These are phyloP conservation scores for Orchesella flavescens DNA, from an alignment of 2,888 invertebrate species.

Conservation along the genomic window DNA sequence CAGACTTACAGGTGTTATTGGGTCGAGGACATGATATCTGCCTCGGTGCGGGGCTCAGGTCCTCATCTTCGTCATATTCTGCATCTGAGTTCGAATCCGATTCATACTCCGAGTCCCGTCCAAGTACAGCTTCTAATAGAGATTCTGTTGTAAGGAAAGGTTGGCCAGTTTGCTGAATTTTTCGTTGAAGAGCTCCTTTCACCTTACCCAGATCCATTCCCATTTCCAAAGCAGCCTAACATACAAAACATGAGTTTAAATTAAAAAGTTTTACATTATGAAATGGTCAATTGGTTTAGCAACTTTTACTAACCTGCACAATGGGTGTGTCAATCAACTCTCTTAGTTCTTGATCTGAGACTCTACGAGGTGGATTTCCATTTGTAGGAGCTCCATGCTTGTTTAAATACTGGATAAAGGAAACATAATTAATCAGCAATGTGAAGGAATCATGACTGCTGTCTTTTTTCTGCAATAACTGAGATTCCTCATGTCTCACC, in stretches of 20 bases:
- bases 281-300: too few species aligned
- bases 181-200: conserved; percentile 78
- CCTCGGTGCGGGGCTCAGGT: conserved; percentile 49
- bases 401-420: conserved; percentile 40
- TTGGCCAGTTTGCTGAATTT: conserved; percentile 78
- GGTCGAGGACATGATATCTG: conserved; percentile 38
- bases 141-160: conserved; percentile 82
- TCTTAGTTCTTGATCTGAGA: conserved; percentile 65
- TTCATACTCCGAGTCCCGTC: conserved; percentile 65
- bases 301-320: conserved; percentile 55
- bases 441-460: background rate
- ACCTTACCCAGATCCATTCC: conserved; percentile 79
- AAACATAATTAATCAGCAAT: conserved; percentile 22
- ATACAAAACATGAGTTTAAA: too few species aligned
- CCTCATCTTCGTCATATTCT: conserved; percentile 61
- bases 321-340: conserved; percentile 66
- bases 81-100: conserved; percentile 65
- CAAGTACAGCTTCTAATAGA: conserved; percentile 83
- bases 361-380: conserved; percentile 52
- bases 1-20: conserved; percentile 6
- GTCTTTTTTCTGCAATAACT: background rate
- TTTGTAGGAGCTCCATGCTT: conserved; percentile 32
- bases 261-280: too few species aligned
- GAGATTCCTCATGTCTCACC: conserved; percentile 31
- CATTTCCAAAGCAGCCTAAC: conserved; percentile 78